These are phyloP conservation scores for Dermatemys mawii DNA, from an alignment of 2,113 vertebrate species.

Conservation along the genomic window DNA sequence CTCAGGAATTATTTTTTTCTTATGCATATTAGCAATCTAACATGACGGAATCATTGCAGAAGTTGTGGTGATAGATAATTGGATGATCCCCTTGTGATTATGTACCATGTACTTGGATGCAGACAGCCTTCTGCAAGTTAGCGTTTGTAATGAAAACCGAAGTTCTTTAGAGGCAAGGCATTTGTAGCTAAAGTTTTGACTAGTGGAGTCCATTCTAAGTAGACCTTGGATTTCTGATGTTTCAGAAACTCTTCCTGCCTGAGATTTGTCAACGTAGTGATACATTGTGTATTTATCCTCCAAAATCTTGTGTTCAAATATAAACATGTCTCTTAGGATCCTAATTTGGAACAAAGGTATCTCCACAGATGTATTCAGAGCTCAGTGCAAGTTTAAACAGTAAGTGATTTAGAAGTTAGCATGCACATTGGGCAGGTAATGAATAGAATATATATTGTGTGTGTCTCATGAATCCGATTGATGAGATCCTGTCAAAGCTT, in stretches of 20 bases:
- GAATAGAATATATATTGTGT: background rate
- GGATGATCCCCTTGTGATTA: background rate
- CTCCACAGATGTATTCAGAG: background rate
- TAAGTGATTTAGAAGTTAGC: background rate
- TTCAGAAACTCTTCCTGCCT: background rate
- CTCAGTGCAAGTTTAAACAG: background rate
- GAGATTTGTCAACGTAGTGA: background rate
- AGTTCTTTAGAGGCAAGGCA: too few relatives aligned
- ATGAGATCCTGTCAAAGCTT: background rate
- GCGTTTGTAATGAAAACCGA: background rate
- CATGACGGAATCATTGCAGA: background rate
- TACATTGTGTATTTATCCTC: background rate
- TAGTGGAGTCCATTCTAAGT: background rate
- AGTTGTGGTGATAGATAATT: background rate
- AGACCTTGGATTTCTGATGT: fast-evolving
- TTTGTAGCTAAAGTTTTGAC: background rate
- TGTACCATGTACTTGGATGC: background rate
- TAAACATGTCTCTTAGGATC: background rate
- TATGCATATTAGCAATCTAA: background rate
- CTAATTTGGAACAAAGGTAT: background rate
- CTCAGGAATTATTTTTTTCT: background rate
- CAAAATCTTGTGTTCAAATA: background rate
- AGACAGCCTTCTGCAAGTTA: background rate
- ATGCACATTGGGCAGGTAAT: background rate
- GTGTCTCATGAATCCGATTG: background rate